A percentile compares a stretch with the other conserved stretches of the same genome.
Conservation (phyloP, 2,113 vertebrate genomes). For the Lanius ludovicianus region DNA sequence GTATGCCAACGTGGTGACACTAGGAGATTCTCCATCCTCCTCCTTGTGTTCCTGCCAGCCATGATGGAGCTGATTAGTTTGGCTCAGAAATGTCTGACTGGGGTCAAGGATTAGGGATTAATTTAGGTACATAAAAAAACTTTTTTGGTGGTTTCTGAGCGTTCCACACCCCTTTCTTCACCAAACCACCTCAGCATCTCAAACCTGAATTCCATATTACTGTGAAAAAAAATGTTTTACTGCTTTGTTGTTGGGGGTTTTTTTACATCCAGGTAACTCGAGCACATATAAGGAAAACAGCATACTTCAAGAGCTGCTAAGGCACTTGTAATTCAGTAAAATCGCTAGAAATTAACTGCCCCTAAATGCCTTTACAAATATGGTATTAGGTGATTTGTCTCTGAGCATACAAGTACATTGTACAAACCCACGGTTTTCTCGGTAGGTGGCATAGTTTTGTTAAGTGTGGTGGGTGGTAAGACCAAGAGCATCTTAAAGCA, state of each 20-base stretch:
- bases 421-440: background rate
- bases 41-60: background rate
- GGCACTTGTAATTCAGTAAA: background rate
- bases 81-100: background rate
- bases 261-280: background rate
- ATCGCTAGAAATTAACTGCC: background rate
- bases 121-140: background rate
- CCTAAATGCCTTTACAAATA: background rate
- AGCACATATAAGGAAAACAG: background rate
- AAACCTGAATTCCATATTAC: background rate
- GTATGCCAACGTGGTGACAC: rapidly evolving
- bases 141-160: background rate
- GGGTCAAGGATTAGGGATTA: background rate
- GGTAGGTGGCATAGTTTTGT: background rate
- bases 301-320: background rate
- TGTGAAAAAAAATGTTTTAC: background rate
- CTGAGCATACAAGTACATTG: background rate
- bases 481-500: background rate
- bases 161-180: background rate
- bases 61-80: background rate
- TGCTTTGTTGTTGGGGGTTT: rapidly evolving
- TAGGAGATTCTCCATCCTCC: background rate
- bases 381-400: rapidly evolving
- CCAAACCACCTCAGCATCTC: background rate
- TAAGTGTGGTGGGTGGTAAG: background rate